phyloP scores from a whole-genome alignment of 2,888 invertebrate genomes.

The Mactromeris polynyma region DNA sequence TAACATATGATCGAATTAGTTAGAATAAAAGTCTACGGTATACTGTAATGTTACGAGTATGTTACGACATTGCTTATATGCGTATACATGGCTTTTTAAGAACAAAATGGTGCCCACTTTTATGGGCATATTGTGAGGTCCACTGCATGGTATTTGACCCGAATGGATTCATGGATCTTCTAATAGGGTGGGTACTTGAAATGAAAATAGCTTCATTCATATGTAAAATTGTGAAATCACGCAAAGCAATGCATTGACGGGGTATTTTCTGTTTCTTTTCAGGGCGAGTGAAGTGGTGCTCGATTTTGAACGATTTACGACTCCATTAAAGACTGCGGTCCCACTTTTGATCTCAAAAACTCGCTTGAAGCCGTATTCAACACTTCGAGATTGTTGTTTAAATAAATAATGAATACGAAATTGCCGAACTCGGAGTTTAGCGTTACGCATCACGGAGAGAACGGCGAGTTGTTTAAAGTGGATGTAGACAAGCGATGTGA shows the following conservation, averaged over 20 bases:
- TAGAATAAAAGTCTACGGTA: too few relatives aligned
- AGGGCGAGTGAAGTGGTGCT: conserved; percentile 52
- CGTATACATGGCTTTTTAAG: too few relatives aligned
- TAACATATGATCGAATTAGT: too few relatives aligned
- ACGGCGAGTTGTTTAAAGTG: not conserved
- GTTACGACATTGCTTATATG: too few relatives aligned
- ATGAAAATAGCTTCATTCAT: conserved; percentile 50
- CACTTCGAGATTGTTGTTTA: conserved; percentile 51
- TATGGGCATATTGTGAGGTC: conserved; percentile 29
- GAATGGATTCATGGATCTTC: conserved; percentile 10
- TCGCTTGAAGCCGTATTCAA: conserved; percentile 32
- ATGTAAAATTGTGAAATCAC: conserved; percentile 53
- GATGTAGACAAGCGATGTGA: not conserved
- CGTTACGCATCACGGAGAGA: conserved; percentile 7
- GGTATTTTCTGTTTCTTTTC: conserved; percentile 61
- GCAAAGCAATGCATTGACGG: conserved; percentile 36
- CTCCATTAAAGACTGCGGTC: conserved; percentile 47
- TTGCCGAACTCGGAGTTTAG: conserved; percentile 45
- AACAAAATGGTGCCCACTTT: not conserved
- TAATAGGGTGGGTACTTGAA: conserved; percentile 32
- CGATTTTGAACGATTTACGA: conserved; percentile 60
- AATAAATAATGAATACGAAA: conserved; percentile 41
- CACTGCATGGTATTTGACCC: not conserved
- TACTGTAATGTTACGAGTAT: too few relatives aligned
- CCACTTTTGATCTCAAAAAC: conserved; percentile 60